Evolutionary conservation across 2,888 invertebrate genomes (phyloP), one percentile per base, ranked within the genome.

Genomic region (Ichneumoninae sp.): DNA sequence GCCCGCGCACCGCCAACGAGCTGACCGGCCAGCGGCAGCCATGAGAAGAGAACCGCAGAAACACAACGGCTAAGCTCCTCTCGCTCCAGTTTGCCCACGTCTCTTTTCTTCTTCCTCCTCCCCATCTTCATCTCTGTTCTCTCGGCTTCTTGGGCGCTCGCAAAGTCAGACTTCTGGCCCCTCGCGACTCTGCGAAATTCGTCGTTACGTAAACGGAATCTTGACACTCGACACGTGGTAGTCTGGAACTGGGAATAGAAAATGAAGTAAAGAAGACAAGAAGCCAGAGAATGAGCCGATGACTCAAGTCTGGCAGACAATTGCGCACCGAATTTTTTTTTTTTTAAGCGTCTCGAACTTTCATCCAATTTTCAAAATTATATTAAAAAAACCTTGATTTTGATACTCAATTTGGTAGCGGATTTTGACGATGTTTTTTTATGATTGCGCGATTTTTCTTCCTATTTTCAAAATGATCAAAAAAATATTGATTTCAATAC

Each of bases 11-110:
- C 22, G 65, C 52, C 44, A 36, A 60, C 80, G 54, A 76, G 62
- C 57, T 57, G 68, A 30, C 66, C 80, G 36, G 54, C 30, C 19
- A 60, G 16, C 30, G 33, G 33, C 62, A 62, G 16, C 5, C 26
- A 66, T 26, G 65, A 54, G 62, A 60, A 68, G 50, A 72, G 50
- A 77, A 13, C 30, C n/a, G 44, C 44, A 44, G 69, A 69, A 69
- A 54, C 13, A 50, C 52, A 62, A 36, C 60, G 30, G 78, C 33
- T 40, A 30, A 62, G 62, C 22, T 65, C 85, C 89, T 88, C 89
- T 89, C 89, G 92, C 87, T 92, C 92, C 91, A 91, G 90, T 92
- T 92, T 91, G 85, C 89, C 87, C 36, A n/a, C 86, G 87, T 88
- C 88, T 84, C 87, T 87, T 88, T 66, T 54, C n/a, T 33, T 22